These are phyloP conservation scores for Cataglyphis altisquamis DNA, from an alignment of 2,888 invertebrate species.

Conservation along the genomic window DNA sequence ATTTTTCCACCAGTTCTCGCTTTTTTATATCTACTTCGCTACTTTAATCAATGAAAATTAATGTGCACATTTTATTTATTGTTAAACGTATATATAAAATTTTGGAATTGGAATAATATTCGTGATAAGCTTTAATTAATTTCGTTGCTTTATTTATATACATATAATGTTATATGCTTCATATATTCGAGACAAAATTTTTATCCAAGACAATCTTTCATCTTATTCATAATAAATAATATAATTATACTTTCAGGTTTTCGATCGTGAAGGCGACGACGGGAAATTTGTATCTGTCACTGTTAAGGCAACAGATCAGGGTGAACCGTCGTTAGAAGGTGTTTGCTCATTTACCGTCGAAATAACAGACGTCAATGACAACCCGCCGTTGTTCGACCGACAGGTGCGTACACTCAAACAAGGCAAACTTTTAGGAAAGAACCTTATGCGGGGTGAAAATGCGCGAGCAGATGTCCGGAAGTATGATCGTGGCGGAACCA, in stretches of 20 bases:
- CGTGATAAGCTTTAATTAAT: too few relatives aligned
- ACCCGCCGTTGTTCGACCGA: constrained; percentile 97
- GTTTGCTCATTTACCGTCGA: constrained; percentile 99
- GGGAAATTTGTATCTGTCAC: constrained; percentile 98
- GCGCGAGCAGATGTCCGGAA: constrained; percentile 45
- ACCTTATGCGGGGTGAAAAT: constrained; percentile 15
- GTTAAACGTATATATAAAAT: neutral
- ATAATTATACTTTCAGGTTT: constrained; percentile 88
- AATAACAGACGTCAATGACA: constrained; percentile 99
- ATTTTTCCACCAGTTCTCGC: neutral
- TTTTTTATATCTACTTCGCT: neutral
- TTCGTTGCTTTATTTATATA: neutral
- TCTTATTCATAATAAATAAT: neutral
- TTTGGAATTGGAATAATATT: neutral
- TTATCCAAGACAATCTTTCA: neutral
- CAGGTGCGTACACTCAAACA: constrained; percentile 90
- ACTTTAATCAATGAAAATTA: neutral
- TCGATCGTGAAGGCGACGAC: constrained; percentile 98
- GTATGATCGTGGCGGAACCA: constrained; percentile 25
- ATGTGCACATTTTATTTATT: neutral
- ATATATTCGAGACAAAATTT: neutral
- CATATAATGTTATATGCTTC: neutral
- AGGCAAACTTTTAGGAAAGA: constrained; percentile 31
- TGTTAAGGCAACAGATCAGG: constrained; percentile 99
- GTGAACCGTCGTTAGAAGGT: constrained; percentile 98